Base-by-base conservation (phyloP, 92 coral and sea anemone species). In the Isaurus tuberculatus region DNA sequence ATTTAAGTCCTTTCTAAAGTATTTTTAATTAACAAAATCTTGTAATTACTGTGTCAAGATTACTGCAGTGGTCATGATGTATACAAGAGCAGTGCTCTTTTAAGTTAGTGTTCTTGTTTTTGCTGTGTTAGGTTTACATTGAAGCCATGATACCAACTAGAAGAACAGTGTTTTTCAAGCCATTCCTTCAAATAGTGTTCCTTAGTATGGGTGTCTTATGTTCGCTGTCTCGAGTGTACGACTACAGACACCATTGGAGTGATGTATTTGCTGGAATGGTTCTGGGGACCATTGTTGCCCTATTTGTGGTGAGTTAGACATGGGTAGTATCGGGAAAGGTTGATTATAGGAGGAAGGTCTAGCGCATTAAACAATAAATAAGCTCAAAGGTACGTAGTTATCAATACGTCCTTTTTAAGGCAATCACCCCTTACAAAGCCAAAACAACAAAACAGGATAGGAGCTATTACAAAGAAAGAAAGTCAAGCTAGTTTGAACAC, bases 231-330 rank as follows among this genome's bases (percentile, higher is more conserved):
- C 87, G 99, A 13, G 87, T 96, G 69, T 96, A 89, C 63, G 99
- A 96, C 79, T 92, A 94, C 89, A 88, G 95, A 89, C 99, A 96
- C 79, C 99, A 96, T 73, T 94, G 98, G 99, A 85, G 98, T 19
- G 99, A 96, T 81, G 99, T 96, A 5, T 68, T 96, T 68, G 86
- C 92, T 0, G 99, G 99, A 8, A 55, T 94, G 88, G 70, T 80
- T 15, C 88, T 96, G 32, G 99, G 99, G 22, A 88, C 97, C 2
- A 42, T 90, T 44, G 92, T 96, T 37, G 99, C 99, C 58, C 70
- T 92, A 67, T 94, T 90, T 80, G 88, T 94, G 65, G 95, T 94
- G 72, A 89, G 98, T 89, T 14, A 0, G 20, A 27, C 36, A 30
- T 57, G 58, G 27, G 10, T 63, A 0, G 46, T 40, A 40, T 13